These are phyloP conservation scores for Cylas formicarius DNA, from an alignment of 1,140 invertebrate genomes.

Conservation along the genomic window DNA sequence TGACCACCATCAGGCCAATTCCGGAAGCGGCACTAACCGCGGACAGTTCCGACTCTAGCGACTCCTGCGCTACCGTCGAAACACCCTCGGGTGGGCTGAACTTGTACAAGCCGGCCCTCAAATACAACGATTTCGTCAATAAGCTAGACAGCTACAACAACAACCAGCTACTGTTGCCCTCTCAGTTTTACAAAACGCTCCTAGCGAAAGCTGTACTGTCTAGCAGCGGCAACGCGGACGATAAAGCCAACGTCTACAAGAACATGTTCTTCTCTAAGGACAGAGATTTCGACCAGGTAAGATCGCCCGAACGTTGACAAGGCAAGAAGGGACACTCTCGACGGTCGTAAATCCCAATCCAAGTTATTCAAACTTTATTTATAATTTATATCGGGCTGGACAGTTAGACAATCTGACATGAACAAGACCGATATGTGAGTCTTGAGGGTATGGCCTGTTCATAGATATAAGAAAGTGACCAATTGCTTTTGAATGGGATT, in stretches of 20 bases:
- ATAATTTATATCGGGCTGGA: not conserved
- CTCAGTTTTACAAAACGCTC: conserved; percentile 70
- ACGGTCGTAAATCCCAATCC: no score
- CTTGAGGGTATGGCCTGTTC: no score
- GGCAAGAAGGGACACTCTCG: no score
- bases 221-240: conserved; percentile 29
- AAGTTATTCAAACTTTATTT: not conserved
- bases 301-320: no score
- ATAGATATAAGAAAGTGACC: no score
- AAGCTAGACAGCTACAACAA: conserved; percentile 41
- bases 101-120: conserved; percentile 35
- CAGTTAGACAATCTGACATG: no score
- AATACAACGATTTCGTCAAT: conserved; percentile 40
- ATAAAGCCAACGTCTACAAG: conserved; percentile 40
- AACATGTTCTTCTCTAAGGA: conserved; percentile 41
- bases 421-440: no score
- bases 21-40: conserved; percentile 31
- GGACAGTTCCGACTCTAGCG: conserved; percentile 38
- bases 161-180: conserved; percentile 57
- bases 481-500: no score
- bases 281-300: conserved; percentile 41
- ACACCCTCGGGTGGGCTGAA: conserved; percentile 21
- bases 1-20: conserved; percentile 33
- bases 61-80: conserved; percentile 29
- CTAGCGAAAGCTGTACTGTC: conserved; percentile 58